Base-by-base conservation (phyloP, 2,888 invertebrate genomes). In the Sphecodes monilicornis region DNA sequence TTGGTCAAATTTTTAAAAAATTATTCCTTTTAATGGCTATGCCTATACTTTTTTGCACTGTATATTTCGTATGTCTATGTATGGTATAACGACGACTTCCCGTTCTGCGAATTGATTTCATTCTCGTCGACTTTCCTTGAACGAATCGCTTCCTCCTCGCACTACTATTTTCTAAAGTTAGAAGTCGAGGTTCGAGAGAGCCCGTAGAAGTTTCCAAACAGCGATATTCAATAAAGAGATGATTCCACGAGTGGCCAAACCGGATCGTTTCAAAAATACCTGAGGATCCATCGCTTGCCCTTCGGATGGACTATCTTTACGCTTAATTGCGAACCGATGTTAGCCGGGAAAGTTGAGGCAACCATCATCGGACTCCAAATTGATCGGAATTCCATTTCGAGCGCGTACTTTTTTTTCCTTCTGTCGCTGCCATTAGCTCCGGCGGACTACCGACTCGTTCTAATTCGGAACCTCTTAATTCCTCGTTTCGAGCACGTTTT, bases 201-300 rank as follows among this genome's bases (percentile, higher is more conserved):
- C 13, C 16, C 50, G 32, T 11, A 50, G 50, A 36, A 16, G 71
- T n/a, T 22, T 32, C n/a, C 46, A n/a, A n/a, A 50, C 46, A 26
- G 29, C 16, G 29, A 86, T 89, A 90, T 92, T 91, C 87, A 86
- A 88, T 90, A 91, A 91, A 89, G 88, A 85, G 90, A 89, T 86
- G 75, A 87, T 76, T 78, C 79, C 77, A 70, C 81, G 89, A 92
- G 93, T 85, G 90, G 91, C 91, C 91, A 93, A 94, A 94, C 93
- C 94, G 93, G 93, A 91, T 92, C 89, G 72, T 85, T 54, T 89
- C 87, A 84, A 90, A 93, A 92, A 92, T 92, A 92, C 86, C 16
- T 22, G 0, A 22, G 36, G 54, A 36, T 60, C 71, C 76, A 74
- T 73, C 64, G 70, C 71, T 60, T 73, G 39, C 16, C 16, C 54